A percentile compares a stretch with the other conserved stretches of the same genome.
phyloP scores from a whole-genome alignment of 2,888 invertebrate species.

The Sialis lutaria region DNA sequence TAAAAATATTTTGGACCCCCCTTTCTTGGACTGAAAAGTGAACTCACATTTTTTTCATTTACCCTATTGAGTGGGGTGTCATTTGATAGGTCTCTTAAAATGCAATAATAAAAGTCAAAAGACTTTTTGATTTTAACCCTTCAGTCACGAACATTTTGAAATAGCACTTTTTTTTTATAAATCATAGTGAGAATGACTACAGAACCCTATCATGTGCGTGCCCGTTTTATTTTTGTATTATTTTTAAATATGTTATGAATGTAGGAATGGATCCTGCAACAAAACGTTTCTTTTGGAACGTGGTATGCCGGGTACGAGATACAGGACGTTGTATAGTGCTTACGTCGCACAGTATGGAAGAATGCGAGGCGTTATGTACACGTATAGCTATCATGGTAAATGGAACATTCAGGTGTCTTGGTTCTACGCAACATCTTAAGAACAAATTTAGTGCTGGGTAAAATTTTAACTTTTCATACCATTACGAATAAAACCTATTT shows the following conservation, averaged over 20 bases:
- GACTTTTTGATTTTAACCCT: no score
- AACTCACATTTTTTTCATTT: no score
- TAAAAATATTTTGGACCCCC: no score
- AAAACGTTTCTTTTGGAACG: conserved; percentile 64
- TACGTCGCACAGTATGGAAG: conserved; percentile 79
- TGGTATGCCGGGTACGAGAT: conserved; percentile 46
- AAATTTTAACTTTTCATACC: conserved; percentile 16
- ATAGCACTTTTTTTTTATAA: no score
- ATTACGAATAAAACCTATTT: no score
- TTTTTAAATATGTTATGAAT: not conserved
- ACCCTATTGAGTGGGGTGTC: no score
- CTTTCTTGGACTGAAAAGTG: no score
- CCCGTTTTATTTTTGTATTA: not conserved
- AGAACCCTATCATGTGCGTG: no score
- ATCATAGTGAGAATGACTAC: no score
- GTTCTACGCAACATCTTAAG: conserved; percentile 66
- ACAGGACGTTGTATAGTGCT: conserved; percentile 59
- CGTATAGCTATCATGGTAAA: conserved; percentile 75
- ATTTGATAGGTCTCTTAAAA: no score
- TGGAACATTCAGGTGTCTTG: conserved; percentile 61
- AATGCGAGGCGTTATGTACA: conserved; percentile 71
- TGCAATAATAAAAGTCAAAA: no score
- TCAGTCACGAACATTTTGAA: no score
- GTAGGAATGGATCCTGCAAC: conserved; percentile 69
- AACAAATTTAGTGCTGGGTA: conserved; percentile 53